Evolutionary conservation across 2,113 vertebrate genomes (phyloP).

Genomic region (Aegithalos caudatus): DNA sequence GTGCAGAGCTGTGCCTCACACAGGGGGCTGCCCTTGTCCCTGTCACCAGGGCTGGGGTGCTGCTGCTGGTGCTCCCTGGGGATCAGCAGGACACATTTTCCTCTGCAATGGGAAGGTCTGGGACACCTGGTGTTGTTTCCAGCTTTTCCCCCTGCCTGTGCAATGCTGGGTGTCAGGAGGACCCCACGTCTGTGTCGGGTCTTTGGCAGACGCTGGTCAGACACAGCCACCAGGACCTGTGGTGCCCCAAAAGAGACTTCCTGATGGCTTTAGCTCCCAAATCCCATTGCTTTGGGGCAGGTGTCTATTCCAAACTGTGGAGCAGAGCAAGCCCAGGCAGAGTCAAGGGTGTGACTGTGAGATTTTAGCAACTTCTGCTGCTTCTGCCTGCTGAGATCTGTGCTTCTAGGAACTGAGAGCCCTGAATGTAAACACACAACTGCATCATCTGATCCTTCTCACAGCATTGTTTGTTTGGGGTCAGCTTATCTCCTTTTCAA

Average conservation of each 20-base stretch:
- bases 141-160: background rate
- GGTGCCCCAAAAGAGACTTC: background rate
- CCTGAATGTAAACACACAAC: constrained; percentile 16
- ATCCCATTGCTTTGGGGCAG: background rate
- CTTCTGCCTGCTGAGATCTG: background rate
- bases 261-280: background rate
- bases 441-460: constrained; percentile 18
- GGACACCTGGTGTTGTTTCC: background rate
- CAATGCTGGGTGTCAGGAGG: background rate
- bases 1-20: background rate
- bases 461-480: constrained; percentile 32
- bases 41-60: background rate
- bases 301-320: background rate
- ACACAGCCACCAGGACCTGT: background rate
- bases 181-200: background rate
- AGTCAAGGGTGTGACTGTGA: background rate
- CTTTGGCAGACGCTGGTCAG: background rate
- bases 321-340: background rate
- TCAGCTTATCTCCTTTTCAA: constrained; percentile 42
- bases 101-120: background rate
- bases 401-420: constrained; percentile 1
- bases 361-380: background rate
- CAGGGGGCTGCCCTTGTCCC: background rate
- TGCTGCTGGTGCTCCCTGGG: background rate
- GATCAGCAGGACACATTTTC: background rate